phyloP scores from a whole-genome alignment of 2,888 invertebrate species.

The Drosophila borborema region DNA sequence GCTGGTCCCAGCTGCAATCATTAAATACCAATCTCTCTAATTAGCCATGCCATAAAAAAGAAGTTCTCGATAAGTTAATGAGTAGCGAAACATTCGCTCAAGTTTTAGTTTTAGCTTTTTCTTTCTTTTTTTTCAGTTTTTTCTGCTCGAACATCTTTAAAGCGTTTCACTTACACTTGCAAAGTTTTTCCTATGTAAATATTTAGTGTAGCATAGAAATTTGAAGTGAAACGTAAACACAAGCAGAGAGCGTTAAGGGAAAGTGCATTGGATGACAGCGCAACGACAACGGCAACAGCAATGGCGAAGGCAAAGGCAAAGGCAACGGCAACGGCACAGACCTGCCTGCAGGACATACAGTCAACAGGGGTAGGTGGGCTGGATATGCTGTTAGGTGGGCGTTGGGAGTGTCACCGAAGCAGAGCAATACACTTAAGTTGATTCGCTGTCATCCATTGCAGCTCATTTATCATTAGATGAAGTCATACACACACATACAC shows the following conservation, averaged over 20 bases:
- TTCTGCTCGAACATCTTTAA: conserved; percentile 44
- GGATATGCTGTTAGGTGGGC: conserved; percentile 1
- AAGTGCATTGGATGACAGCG: conserved; percentile 67
- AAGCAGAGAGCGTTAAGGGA: conserved; percentile 73
- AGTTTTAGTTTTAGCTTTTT: conserved; percentile 15
- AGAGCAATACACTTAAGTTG: conserved; percentile 84
- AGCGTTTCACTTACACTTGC: conserved; percentile 64
- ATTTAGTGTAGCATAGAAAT: conserved; percentile 75
- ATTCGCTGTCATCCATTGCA: conserved; percentile 84
- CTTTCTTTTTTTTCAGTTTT: neutral
- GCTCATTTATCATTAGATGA: conserved; percentile 83
- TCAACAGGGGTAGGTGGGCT: neutral
- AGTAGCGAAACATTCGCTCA: conserved; percentile 31
- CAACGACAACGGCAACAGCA: conserved; percentile 3
- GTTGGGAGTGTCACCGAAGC: conserved; percentile 60
- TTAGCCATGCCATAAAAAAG: conserved; percentile 24
- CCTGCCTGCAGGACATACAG: conserved; percentile 30
- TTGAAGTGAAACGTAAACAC: conserved; percentile 77
- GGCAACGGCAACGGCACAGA: neutral
- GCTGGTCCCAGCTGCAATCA: conserved; percentile 41
- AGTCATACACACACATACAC: conserved; percentile 60
- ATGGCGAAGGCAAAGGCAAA: neutral
- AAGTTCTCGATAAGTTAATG: conserved; percentile 41
- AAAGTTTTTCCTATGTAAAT: conserved; percentile 66
- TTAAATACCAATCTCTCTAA: conserved; percentile 47